These are phyloP conservation scores for Etheostoma perlongum DNA, from an alignment of 2,797 vertebrate species.

Conservation along the genomic window DNA sequence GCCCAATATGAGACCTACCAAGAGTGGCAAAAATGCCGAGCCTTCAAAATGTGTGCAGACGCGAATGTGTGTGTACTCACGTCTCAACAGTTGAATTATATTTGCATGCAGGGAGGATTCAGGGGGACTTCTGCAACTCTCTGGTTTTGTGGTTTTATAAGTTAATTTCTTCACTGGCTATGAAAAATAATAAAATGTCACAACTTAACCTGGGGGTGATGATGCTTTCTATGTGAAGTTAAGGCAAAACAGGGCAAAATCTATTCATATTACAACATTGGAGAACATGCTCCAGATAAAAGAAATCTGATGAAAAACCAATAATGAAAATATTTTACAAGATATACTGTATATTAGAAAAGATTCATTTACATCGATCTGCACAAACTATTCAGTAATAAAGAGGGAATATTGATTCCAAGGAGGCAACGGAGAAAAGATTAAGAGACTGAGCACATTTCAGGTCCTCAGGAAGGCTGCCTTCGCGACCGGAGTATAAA, in stretches of 20 bases:
- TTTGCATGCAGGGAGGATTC: conserved; percentile 16
- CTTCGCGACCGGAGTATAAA: neutral
- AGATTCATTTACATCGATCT: neutral
- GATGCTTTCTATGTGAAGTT: neutral
- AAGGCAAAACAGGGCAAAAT: neutral
- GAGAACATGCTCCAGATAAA: neutral
- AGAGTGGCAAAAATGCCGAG: conserved; percentile 28
- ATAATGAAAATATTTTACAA: neutral
- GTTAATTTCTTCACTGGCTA: neutral
- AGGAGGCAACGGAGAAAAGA: neutral
- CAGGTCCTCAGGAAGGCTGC: neutral
- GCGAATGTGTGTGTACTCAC: conserved; percentile 5
- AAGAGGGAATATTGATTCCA: neutral
- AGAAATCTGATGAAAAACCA: neutral
- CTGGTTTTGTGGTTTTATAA: neutral
- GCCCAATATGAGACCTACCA: conserved; percentile 36
- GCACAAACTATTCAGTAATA: neutral
- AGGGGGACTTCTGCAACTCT: neutral
- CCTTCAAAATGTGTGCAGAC: conserved; percentile 16
- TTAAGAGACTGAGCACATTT: neutral
- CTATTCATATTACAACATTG: neutral
- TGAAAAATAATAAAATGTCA: conserved; percentile 7
- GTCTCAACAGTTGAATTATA: neutral
- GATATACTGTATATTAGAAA: neutral
- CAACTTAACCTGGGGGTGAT: neutral